phyloP scores from a whole-genome alignment of 2,113 vertebrate species.

The Brachypteracias leptosomus region DNA sequence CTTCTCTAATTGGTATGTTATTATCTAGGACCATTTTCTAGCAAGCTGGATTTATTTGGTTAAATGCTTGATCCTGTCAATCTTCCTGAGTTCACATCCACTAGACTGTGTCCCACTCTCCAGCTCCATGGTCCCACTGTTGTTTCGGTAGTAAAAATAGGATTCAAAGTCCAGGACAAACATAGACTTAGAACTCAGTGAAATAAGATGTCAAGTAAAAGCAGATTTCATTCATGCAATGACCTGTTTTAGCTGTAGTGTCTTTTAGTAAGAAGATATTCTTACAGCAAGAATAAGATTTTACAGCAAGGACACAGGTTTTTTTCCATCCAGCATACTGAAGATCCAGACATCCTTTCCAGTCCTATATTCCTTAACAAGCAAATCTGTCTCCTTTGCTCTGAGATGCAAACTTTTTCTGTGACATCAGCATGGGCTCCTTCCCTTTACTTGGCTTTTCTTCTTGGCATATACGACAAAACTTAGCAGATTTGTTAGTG shows the following conservation, averaged over 20 bases:
- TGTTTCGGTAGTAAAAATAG: background rate
- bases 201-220: background rate
- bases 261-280: background rate
- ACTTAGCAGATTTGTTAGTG: background rate
- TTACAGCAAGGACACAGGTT: background rate
- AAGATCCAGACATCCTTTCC: background rate
- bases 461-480: background rate
- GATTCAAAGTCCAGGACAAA: background rate
- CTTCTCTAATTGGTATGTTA: background rate
- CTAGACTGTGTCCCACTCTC: background rate
- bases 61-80: background rate
- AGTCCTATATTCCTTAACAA: background rate
- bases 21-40: background rate
- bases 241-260: background rate
- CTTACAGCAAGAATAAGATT: background rate
- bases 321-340: background rate
- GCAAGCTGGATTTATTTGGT: background rate
- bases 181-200: background rate
- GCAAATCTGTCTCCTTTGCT: background rate
- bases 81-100: fast-evolving
- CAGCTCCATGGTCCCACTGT: background rate
- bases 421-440: background rate
- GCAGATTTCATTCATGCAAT: background rate
- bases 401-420: background rate
- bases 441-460: constrained; percentile 6